Evolutionary conservation across 2,888 invertebrate genomes (phyloP).

Genomic region (Andrena haemorrhoa): DNA sequence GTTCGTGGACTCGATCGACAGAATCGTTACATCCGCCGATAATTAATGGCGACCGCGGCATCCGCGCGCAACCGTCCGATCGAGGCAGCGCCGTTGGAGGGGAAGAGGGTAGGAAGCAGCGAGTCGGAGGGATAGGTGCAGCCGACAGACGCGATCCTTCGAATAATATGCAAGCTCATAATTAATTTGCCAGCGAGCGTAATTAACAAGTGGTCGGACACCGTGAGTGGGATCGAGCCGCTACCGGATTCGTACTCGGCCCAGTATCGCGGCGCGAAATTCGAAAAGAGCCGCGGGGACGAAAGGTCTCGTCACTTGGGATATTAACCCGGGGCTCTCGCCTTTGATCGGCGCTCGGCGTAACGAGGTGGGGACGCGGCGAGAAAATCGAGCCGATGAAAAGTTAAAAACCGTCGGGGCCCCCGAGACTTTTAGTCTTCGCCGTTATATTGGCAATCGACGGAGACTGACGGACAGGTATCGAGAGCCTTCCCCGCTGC

Average conservation of each 20-base stretch:
- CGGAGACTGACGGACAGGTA: conserved; percentile 72
- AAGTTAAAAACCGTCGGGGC: conserved; percentile 60
- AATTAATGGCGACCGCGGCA: conserved; percentile 77
- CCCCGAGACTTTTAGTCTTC: conserved; percentile 39
- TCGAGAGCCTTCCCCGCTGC: conserved; percentile 70
- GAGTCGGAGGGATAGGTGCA: conserved; percentile 30
- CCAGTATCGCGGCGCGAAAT: conserved; percentile 18
- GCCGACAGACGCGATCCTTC: conserved; percentile 61
- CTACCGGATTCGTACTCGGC: conserved; percentile 31
- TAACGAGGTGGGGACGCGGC: conserved; percentile 6
- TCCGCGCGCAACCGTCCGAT: conserved; percentile 45
- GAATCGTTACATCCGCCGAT: conserved; percentile 75
- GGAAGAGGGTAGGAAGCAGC: conserved; percentile 22
- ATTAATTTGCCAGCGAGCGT: conserved; percentile 75
- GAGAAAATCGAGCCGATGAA: conserved; percentile 61
- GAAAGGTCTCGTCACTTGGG: neutral
- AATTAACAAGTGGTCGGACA: conserved; percentile 75
- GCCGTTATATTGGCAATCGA: conserved; percentile 74
- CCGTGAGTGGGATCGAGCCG: conserved; percentile 18
- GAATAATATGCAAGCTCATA: conserved; percentile 79
- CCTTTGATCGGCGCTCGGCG: neutral
- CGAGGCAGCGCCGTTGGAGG: neutral
- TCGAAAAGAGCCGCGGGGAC: neutral
- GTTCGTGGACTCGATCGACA: conserved; percentile 65
- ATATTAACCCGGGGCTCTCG: neutral